Evolutionary conservation across 1,140 invertebrate species (phyloP).

Genomic region (Aphis craccivora): DNA sequence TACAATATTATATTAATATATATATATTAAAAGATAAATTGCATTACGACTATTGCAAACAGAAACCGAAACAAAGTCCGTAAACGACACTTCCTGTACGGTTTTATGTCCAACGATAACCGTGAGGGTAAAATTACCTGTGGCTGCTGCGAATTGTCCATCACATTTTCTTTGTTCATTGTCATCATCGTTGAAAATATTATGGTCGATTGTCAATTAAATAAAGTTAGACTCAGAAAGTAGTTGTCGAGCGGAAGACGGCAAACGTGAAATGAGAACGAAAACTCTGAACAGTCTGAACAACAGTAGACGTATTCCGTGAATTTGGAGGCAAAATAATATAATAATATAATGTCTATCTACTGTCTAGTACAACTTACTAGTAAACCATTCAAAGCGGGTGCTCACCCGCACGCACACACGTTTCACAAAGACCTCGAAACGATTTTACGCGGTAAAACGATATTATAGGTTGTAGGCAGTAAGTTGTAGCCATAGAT

Average conservation of each 20-base stretch:
- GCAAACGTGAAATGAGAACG: background rate
- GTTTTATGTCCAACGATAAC: background rate
- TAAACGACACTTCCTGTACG: background rate
- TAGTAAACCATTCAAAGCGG: background rate
- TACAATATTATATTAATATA: no score
- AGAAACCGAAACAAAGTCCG: background rate
- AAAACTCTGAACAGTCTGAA: no score
- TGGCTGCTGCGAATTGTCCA: background rate
- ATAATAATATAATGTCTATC: background rate
- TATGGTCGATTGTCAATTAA: no score
- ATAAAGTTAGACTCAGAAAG: background rate
- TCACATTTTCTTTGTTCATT: constrained; percentile 8
- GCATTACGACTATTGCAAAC: background rate
- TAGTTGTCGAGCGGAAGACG: background rate
- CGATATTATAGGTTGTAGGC: no score
- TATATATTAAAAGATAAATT: no score
- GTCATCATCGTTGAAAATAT: background rate
- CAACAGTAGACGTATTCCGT: no score
- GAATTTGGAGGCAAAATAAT: background rate
- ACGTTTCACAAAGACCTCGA: background rate
- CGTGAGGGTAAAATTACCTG: background rate
- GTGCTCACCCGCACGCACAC: background rate
- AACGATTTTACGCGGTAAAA: constrained; percentile 18
- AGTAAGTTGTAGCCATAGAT: background rate
- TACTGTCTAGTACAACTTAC: background rate